These are phyloP conservation scores for Magallana angulata DNA, from an alignment of 1,140 invertebrate species.

Conservation along the genomic window DNA sequence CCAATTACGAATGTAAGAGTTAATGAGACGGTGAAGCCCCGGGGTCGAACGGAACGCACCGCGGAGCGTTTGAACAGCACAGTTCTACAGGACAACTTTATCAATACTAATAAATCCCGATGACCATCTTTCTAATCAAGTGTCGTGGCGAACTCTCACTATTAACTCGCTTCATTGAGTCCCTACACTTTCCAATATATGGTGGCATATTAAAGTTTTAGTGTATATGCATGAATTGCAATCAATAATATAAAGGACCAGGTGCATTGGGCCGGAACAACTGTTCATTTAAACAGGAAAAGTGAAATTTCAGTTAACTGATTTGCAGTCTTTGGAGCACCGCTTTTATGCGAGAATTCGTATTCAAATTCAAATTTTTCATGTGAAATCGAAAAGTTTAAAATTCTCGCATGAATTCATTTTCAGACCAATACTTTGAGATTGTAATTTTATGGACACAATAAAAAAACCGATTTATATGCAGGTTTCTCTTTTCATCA, in stretches of 20 bases:
- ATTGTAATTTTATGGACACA: too few relatives aligned
- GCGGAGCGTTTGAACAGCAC: not conserved
- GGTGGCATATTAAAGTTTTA: not conserved
- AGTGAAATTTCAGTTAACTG: too few relatives aligned
- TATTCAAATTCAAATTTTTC: too few relatives aligned
- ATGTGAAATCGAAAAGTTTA: too few relatives aligned
- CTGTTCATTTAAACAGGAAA: too few relatives aligned
- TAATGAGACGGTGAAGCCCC: constrained; percentile 7
- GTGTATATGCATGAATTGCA: not conserved
- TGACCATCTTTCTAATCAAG: constrained; percentile 15
- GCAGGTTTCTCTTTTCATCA: too few relatives aligned
- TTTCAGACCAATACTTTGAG: too few relatives aligned
- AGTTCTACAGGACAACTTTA: not conserved
- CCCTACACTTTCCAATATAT: not conserved
- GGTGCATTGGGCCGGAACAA: too few relatives aligned
- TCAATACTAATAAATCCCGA: not conserved
- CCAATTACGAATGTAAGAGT: constrained; percentile 9
- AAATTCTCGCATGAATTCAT: too few relatives aligned
- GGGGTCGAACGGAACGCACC: not conserved
- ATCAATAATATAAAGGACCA: not conserved
- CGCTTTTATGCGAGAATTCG: too few relatives aligned
- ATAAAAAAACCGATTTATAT: too few relatives aligned
- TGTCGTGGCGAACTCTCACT: not conserved
- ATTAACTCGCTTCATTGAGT: not conserved
- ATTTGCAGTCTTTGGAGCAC: too few relatives aligned